Evolutionary conservation across 2,888 invertebrate species (phyloP), one percentile per base, ranked within the genome.

Genomic region (Elgonia sp.): DNA sequence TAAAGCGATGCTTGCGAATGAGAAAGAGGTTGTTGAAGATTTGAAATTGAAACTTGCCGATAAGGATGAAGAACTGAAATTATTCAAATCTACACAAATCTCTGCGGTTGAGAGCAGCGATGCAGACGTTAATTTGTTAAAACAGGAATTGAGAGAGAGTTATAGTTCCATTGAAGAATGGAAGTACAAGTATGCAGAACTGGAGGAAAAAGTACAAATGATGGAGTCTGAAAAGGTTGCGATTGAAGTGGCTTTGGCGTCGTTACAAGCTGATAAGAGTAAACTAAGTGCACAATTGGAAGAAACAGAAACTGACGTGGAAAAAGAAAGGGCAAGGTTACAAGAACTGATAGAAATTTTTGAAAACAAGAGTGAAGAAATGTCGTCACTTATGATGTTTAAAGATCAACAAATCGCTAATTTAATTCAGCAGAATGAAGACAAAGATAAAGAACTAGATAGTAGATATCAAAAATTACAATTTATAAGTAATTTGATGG

Each of bases 1-100:
- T 86, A 94, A 93, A 14, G 95, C 96, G 90, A 95, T 96, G 0
- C 96, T 97, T 72, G 95, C 96, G 85, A 95, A 96, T 85, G 96
- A 97, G 90, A 96, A 96, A 90, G 93, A 93, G 12, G 94, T 95
- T 88, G 93, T 96, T 6, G 95, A 95, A 62, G 95, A 95, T 40
- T 93, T 97, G 89, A 96, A 96, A 87, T 95, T 95, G 62, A 95
- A 95, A 88, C 94, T 97, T 87, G 94, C 95, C 75, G 96, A 91
- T 0, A 93, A 92, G 63, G 93, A 94, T 46, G 90, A 90, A 20
- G 93, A 94, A 70, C 84, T 94, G 3, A 91, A 92, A 62, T 67
- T 72, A 21, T 3, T 29, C 29, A 95, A 95, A 86, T 95, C 95
- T 87, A 95, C 95, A 91, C 91, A 90, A 73, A 90, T 93, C 7